Evolutionary conservation across 2,113 vertebrate genomes (phyloP).

Genomic region (Scalopus aquaticus): DNA sequence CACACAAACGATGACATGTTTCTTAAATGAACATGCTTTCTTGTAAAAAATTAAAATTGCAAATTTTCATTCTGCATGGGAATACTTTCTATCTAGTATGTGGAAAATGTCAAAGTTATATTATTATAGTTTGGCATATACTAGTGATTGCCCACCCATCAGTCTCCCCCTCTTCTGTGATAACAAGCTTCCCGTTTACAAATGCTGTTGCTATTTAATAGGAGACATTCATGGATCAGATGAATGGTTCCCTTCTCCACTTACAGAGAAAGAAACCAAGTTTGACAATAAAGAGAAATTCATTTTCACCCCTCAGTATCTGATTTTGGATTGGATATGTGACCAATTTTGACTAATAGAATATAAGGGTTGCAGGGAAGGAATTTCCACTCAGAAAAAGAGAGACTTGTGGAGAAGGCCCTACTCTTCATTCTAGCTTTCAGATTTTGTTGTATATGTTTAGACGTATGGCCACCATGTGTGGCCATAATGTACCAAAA

Average conservation of each 20-base stretch:
- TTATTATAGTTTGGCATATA: not conserved
- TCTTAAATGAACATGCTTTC: not conserved
- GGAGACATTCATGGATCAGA: not conserved
- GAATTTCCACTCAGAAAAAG: not conserved
- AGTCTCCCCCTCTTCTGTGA: not conserved
- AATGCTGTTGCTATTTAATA: not conserved
- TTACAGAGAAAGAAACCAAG: not conserved
- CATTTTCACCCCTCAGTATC: not conserved
- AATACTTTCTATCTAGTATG: not conserved
- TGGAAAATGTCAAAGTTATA: not conserved
- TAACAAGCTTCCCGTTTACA: not conserved
- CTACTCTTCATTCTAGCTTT: not conserved
- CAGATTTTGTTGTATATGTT: not conserved
- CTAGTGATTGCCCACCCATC: not conserved
- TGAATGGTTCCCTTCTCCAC: not conserved
- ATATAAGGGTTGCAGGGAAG: not conserved
- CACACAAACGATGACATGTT: not conserved
- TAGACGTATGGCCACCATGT: not conserved
- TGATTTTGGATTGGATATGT: not conserved
- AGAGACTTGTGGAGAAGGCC: not conserved
- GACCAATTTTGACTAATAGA: not conserved
- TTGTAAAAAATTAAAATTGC: not conserved
- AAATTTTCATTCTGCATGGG: not conserved
- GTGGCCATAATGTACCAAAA: not conserved
- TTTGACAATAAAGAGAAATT: not conserved